Base-by-base conservation (phyloP, 2,888 invertebrate species). In the Neria commutata region DNA sequence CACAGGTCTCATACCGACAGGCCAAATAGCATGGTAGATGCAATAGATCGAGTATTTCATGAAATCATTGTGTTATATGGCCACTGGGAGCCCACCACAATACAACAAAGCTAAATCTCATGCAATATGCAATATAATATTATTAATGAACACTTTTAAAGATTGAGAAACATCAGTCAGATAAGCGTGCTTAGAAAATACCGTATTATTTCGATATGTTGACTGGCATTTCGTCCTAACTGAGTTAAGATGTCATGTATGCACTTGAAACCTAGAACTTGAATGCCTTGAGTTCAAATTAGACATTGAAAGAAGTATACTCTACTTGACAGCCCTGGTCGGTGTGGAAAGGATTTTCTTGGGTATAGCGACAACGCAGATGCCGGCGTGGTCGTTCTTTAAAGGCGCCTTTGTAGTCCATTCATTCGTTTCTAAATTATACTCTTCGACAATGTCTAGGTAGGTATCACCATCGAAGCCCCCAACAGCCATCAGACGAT, bases 391-490 rank as follows among this genome's bases (percentile, higher is more conserved):
- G 16, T 93, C 94, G 25, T 89, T 90, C 73, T 89, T 89, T 63
- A 96, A 84, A 25, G 92, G 88, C 11, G 92, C 87, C 62, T 94
- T 85, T 83, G 91, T 85, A 24, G 85, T 85, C 92, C 92, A 93
- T 77, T 89, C 88, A 81, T 92, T 90, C 3, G 86, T 84, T 77
- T 89, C 89, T 1, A 95, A 90, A 81, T 95, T 95, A 79, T 94
- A 96, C 61, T 91, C 89, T 77, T 97, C 96, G 1, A 95, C 95
- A 61, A 91, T 88, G 73, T 89, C 90, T 47, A 95, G 84, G 80
- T 94, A n/a, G n/a, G n/a, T 95, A 70, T 91, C 89, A 73, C 90
- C 96, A 83, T 96, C 95, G 79, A 93, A 95, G 1, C 97, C 97
- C 21, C 96, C 96, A 24, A 91, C 88, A 42, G 91, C 91, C 70